Evolutionary conservation across 1,140 invertebrate genomes (phyloP).

Genomic region (Magallana angulata): DNA sequence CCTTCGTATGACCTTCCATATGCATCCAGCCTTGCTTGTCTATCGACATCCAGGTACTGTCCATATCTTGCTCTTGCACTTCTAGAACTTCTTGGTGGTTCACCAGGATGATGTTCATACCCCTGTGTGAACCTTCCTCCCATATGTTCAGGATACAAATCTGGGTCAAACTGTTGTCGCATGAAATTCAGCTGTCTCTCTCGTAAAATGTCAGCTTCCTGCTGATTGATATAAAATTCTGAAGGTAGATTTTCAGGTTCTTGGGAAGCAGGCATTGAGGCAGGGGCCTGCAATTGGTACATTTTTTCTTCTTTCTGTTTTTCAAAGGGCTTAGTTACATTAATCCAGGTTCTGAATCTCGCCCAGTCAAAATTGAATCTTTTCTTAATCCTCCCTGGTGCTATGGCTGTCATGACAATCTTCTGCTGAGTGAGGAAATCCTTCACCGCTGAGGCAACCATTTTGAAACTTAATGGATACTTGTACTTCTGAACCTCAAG

Average conservation of each 20-base stretch:
- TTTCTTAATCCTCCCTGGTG: slow-evolving; percentile 51
- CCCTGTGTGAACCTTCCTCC: not conserved
- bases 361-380: slow-evolving; percentile 62
- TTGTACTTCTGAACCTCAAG: slow-evolving; percentile 56
- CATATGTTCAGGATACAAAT: slow-evolving; percentile 37
- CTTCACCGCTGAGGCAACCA: slow-evolving; percentile 53
- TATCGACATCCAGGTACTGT: slow-evolving; percentile 32
- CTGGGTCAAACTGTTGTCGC: slow-evolving; percentile 33
- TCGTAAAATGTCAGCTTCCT: not conserved
- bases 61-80: slow-evolving; percentile 13
- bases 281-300: slow-evolving; percentile 30
- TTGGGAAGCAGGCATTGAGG: not conserved
- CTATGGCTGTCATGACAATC: slow-evolving; percentile 57
- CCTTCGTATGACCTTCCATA: slow-evolving; percentile 53
- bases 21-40: not conserved
- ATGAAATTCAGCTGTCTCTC: slow-evolving; percentile 22
- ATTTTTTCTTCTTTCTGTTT: slow-evolving; percentile 40
- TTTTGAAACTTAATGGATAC: slow-evolving; percentile 58
- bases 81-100: not conserved
- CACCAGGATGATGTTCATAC: not conserved
- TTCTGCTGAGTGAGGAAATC: slow-evolving; percentile 61
- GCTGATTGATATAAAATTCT: slow-evolving; percentile 27
- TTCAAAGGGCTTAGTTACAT: slow-evolving; percentile 60
- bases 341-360: slow-evolving; percentile 57
- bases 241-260: not conserved